Conservation (phyloP, 2,797 vertebrate genomes). For the Odontamblyopus lacepedii region DNA sequence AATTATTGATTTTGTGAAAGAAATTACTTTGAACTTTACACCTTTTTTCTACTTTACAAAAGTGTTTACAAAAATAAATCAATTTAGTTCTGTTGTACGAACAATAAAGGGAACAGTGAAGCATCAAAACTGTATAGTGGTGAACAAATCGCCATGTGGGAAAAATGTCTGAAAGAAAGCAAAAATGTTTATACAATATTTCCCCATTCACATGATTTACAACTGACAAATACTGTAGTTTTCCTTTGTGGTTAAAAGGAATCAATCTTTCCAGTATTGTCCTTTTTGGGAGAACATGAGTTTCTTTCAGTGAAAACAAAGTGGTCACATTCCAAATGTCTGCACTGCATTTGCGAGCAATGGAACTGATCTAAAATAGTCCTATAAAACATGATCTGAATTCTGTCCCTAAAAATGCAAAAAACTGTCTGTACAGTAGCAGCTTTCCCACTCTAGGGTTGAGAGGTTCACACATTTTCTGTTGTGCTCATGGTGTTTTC, state of each 20-base stretch:
- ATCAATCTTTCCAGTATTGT: constrained; percentile 33
- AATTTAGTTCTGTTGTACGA: not conserved
- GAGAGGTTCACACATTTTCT: constrained; percentile 25
- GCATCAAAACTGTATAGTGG: not conserved
- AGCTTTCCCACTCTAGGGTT: not conserved
- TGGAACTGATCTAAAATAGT: constrained; percentile 25
- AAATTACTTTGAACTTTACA: too few relatives aligned
- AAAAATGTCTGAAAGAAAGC: not conserved
- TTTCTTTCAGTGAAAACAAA: constrained; percentile 18
- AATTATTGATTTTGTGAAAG: too few relatives aligned
- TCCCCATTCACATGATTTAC: not conserved
- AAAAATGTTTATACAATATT: not conserved
- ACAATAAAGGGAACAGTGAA: not conserved
- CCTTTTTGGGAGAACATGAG: constrained; percentile 37
- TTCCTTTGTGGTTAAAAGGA: constrained; percentile 15
- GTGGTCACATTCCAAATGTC: constrained; percentile 37
- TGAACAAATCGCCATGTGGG: not conserved
- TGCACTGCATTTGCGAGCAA: constrained; percentile 29
- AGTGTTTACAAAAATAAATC: too few relatives aligned
- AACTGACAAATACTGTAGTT: constrained; percentile 6
- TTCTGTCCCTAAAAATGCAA: constrained; percentile 2
- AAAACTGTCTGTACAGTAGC: constrained; percentile 6
- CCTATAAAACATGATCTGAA: constrained; percentile 25
- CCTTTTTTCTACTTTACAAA: too few relatives aligned
- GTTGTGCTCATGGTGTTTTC: constrained; percentile 34